Percentiles rank a stretch among this genome's conserved stretches.
These are phyloP conservation scores for Agrotis segetum DNA, from an alignment of 2,888 invertebrate genomes.

Conservation along the genomic window DNA sequence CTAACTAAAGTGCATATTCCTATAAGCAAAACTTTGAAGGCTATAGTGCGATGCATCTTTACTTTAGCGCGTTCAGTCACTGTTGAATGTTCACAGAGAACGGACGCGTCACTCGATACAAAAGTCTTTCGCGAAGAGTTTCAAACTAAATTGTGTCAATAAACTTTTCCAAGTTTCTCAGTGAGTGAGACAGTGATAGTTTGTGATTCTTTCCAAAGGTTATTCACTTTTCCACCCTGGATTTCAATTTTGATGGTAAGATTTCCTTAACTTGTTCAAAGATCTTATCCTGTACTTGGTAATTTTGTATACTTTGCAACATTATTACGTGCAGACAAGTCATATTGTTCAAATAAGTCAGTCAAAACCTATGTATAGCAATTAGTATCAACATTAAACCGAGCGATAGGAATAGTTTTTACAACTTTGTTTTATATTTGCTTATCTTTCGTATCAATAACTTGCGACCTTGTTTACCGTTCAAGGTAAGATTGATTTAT, in stretches of 20 bases:
- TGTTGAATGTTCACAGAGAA: constrained; percentile 66
- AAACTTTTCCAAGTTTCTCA: constrained; percentile 72
- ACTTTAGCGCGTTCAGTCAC: constrained; percentile 78
- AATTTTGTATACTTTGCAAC: constrained; percentile 50
- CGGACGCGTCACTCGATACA: constrained; percentile 70
- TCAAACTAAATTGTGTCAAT: constrained; percentile 73
- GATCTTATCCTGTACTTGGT: constrained; percentile 48
- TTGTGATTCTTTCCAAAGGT: constrained; percentile 63
- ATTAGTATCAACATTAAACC: constrained; percentile 35
- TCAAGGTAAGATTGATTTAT: constrained; percentile 51
- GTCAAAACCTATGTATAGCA: constrained; percentile 4
- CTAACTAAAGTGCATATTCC: constrained; percentile 72
- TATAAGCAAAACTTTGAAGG: constrained; percentile 64
- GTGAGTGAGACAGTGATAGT: constrained; percentile 72
- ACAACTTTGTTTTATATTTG: constrained; percentile 52
- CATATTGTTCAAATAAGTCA: constrained; percentile 13
- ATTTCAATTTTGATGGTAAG: constrained; percentile 83
- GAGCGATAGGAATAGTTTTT: constrained; percentile 43
- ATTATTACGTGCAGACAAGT: constrained; percentile 32
- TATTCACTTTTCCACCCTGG: constrained; percentile 78
- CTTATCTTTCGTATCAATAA: constrained; percentile 61
- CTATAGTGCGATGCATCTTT: constrained; percentile 73
- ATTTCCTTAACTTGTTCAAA: constrained; percentile 47
- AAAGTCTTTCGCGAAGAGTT: constrained; percentile 52
- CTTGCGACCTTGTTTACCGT: constrained; percentile 46